phyloP scores from a whole-genome alignment of 1,140 invertebrate genomes.

The Cardiocondyla obscurior region DNA sequence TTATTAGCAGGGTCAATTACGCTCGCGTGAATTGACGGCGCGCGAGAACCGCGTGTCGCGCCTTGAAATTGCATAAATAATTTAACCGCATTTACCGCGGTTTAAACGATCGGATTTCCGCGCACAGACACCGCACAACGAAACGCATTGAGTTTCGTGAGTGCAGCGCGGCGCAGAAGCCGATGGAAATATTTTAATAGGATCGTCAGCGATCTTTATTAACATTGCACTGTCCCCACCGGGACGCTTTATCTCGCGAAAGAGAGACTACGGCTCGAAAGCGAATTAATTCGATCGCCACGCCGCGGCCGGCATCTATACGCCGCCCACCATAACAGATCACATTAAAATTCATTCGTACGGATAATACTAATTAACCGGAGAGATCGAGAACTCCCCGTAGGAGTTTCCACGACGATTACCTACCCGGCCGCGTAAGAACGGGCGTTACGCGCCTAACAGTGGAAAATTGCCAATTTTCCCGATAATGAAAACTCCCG shows the following conservation, averaged over 20 bases:
- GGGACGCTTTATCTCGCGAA: slow-evolving; percentile 50
- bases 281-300: slow-evolving; percentile 63
- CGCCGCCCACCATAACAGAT: slow-evolving; percentile 57
- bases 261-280: slow-evolving; percentile 56
- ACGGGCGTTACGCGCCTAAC: slow-evolving; percentile 76
- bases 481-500: slow-evolving; percentile 82
- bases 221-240: slow-evolving; percentile 16
- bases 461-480: slow-evolving; percentile 83
- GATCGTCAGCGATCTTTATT: slow-evolving; percentile 45
- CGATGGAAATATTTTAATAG: slow-evolving; percentile 54
- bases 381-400: slow-evolving; percentile 68
- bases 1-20: slow-evolving; percentile 8
- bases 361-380: slow-evolving; percentile 72
- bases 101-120: slow-evolving; percentile 36
- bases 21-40: neutral
- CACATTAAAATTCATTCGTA: slow-evolving; percentile 65
- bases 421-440: slow-evolving; percentile 73
- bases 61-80: slow-evolving; percentile 21
- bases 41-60: neutral
- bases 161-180: slow-evolving; percentile 19
- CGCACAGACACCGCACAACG: neutral
- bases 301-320: slow-evolving; percentile 50
- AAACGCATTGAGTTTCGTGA: slow-evolving; percentile 25
- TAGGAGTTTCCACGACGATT: slow-evolving; percentile 74
- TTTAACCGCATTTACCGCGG: slow-evolving; percentile 27